A percentile compares a stretch with the other conserved stretches of the same genome.
Conservation (phyloP, 2,113 vertebrate species). For the Rhizomys pruinosus region DNA sequence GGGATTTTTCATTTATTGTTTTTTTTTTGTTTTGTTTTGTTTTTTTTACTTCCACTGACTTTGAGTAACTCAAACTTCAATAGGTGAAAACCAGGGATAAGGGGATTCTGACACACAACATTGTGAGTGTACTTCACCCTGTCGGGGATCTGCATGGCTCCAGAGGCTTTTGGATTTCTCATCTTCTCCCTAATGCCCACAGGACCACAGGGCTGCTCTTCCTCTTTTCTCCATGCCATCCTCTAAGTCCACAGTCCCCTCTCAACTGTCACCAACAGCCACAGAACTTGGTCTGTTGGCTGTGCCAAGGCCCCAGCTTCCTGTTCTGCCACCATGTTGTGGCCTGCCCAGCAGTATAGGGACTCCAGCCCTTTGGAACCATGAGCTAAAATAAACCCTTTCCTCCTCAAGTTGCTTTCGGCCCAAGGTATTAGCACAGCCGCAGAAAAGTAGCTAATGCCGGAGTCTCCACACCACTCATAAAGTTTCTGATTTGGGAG, state of each 20-base stretch:
- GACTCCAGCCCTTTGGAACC: background rate
- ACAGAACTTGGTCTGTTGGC: background rate
- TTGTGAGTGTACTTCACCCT: background rate
- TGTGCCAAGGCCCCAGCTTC: background rate
- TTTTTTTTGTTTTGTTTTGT: too few relatives aligned
- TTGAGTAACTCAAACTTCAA: background rate
- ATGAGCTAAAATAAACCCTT: background rate
- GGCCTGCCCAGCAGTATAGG: too few relatives aligned
- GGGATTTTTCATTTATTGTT: background rate
- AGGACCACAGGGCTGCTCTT: background rate
- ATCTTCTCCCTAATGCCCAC: background rate
- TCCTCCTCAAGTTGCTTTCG: too few relatives aligned
- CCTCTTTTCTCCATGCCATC: background rate
- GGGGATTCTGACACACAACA: too few relatives aligned
- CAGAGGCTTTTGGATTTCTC: background rate
- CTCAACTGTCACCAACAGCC: background rate
- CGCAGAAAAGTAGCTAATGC: too few relatives aligned
- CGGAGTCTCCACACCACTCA: background rate
- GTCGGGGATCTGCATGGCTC: background rate
- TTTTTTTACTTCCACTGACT: background rate
- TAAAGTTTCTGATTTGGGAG: background rate
- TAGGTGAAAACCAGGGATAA: background rate
- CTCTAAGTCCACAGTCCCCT: accelerated
- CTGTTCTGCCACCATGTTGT: background rate
- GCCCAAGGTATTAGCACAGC: background rate